phyloP scores from a whole-genome alignment of 2,113 vertebrate genomes.

The Mus spicilegus region DNA sequence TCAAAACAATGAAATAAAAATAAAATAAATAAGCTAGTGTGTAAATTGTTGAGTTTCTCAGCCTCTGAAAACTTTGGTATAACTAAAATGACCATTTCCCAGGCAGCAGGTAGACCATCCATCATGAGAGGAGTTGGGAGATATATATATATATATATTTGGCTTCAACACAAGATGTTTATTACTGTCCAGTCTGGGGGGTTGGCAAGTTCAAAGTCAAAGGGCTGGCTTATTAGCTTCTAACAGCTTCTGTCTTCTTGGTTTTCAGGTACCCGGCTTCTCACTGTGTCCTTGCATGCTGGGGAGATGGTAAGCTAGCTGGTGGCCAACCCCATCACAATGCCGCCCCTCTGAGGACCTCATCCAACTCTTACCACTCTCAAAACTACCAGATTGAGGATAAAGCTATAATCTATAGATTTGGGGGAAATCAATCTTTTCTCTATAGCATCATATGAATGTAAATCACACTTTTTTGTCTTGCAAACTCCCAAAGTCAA shows the following conservation, averaged over 20 bases:
- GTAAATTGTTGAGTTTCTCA: neutral
- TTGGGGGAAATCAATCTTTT: neutral
- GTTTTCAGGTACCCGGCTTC: neutral
- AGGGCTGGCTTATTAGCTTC: neutral
- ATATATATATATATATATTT: no score
- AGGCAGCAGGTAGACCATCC: neutral
- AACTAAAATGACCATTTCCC: neutral
- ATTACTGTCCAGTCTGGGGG: neutral
- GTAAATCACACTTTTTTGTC: neutral
- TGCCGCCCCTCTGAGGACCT: neutral
- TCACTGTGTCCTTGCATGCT: neutral
- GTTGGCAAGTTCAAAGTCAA: constrained; percentile 9
- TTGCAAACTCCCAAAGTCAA: neutral
- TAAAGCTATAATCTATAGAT: neutral
- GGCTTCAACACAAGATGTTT: constrained; percentile 9
- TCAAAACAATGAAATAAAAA: neutral
- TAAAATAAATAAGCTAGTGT: neutral
- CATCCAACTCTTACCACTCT: neutral
- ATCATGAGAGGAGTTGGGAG: neutral
- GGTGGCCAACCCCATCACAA: neutral
- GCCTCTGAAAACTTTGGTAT: neutral
- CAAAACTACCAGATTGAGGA: neutral
- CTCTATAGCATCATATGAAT: neutral
- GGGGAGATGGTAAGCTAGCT: neutral
- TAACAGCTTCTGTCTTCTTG: neutral